Percentiles rank a stretch among this genome's conserved stretches.
Conservation (phyloP, 2,888 invertebrate species). For the Dasypolia templi region DNA sequence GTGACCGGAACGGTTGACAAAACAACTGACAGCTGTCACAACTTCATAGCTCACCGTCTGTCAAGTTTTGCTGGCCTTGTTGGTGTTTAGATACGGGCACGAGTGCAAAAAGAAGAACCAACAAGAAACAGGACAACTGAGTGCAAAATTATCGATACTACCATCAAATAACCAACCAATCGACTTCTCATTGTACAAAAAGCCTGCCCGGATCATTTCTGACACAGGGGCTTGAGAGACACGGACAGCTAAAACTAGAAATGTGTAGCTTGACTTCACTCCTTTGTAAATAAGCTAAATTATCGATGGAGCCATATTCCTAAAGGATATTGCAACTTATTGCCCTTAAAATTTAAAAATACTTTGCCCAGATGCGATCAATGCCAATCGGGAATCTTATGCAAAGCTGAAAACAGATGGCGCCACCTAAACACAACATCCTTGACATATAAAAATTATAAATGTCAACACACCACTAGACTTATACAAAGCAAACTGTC, state of each 20-base stretch:
- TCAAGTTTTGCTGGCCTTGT: neutral
- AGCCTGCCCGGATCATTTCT: too few relatives aligned
- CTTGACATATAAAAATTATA: too few relatives aligned
- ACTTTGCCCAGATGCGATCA: neutral
- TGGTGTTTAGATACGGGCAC: too few relatives aligned
- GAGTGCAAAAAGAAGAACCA: conserved; percentile 1
- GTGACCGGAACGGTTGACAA: conserved; percentile 30
- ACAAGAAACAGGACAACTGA: neutral
- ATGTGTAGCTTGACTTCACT: too few relatives aligned
- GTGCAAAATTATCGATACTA: neutral
- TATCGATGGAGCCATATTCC: neutral
- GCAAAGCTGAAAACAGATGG: neutral
- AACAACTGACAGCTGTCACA: conserved; percentile 35
- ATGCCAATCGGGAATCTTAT: neutral
- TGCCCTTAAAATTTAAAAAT: neutral
- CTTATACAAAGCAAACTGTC: neutral
- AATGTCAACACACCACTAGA: too few relatives aligned
- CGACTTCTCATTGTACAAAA: too few relatives aligned
- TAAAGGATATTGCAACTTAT: neutral
- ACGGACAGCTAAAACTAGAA: too few relatives aligned
- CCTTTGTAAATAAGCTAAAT: neutral
- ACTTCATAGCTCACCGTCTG: conserved; percentile 28
- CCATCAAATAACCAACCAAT: neutral
- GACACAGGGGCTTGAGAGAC: too few relatives aligned
- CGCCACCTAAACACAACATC: neutral